Conservation (phyloP, 2,888 invertebrate species). For the Pheosia gnoma region DNA sequence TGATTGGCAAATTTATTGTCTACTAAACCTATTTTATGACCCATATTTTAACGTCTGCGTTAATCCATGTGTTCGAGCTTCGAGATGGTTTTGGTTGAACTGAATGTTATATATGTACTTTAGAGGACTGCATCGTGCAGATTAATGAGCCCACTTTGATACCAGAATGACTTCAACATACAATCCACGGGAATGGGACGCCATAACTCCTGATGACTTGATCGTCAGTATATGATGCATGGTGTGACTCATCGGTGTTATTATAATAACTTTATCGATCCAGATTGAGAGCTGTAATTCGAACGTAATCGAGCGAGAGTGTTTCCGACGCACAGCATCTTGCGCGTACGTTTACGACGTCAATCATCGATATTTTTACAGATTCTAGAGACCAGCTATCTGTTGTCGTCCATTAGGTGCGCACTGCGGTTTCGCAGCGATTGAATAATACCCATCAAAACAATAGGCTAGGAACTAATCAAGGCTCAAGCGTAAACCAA, state of each 20-base stretch:
- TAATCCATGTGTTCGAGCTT: conserved; percentile 21
- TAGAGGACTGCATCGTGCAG: neutral
- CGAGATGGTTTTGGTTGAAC: conserved; percentile 17
- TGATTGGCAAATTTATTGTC: conserved; percentile 32
- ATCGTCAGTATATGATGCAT: conserved; percentile 32
- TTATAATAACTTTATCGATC: conserved; percentile 53
- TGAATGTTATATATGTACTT: conserved; percentile 2
- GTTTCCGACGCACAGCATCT: conserved; percentile 41
- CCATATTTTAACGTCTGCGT: conserved; percentile 31
- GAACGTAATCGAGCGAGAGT: conserved; percentile 40
- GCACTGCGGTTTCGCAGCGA: conserved; percentile 18
- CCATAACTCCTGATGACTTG: conserved; percentile 37
- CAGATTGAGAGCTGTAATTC: conserved; percentile 48
- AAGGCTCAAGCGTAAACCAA: conserved; percentile 18
- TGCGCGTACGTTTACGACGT: conserved; percentile 47
- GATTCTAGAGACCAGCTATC: conserved; percentile 30
- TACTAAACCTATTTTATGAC: conserved; percentile 37
- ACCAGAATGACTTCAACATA: conserved; percentile 30
- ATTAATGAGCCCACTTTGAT: neutral
- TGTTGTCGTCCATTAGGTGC: conserved; percentile 22
- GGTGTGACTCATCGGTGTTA: conserved; percentile 39
- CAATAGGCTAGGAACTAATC: conserved; percentile 26
- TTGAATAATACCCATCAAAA: conserved; percentile 14
- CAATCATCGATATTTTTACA: conserved; percentile 64
- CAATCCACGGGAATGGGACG: conserved; percentile 13